phyloP scores from a whole-genome alignment of 2,113 vertebrate genomes.

The Sula dactylatra region DNA sequence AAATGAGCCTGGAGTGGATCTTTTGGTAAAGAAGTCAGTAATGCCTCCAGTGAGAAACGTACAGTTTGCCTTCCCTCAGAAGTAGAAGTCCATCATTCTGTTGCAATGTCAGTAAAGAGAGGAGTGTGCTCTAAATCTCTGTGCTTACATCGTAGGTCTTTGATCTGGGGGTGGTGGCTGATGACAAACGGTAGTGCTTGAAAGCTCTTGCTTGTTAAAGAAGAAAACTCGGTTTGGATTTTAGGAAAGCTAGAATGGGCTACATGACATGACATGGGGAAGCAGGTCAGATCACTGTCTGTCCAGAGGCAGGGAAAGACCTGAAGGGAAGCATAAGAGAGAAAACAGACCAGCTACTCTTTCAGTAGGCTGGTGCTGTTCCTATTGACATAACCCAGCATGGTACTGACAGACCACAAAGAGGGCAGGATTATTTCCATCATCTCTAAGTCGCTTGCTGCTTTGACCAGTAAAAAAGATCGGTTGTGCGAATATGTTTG shows the following conservation, averaged over 20 bases:
- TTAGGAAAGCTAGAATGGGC: background rate
- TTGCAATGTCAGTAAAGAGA: background rate
- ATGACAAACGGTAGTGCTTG: background rate
- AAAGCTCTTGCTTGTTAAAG: background rate
- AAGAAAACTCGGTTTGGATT: background rate
- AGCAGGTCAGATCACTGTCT: background rate
- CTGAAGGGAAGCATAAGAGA: background rate
- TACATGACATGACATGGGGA: background rate
- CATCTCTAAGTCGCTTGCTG: background rate
- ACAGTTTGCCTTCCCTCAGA: background rate
- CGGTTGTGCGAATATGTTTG: background rate
- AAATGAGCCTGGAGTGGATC: conserved; percentile 12
- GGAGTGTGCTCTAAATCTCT: background rate
- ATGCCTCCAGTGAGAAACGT: conserved; percentile 8
- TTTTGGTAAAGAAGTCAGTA: conserved; percentile 5
- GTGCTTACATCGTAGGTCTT: background rate
- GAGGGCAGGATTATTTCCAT: background rate
- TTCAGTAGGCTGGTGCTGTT: background rate
- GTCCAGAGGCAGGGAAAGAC: background rate
- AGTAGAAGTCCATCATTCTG: conserved; percentile 6
- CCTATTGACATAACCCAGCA: background rate
- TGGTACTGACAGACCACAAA: background rate
- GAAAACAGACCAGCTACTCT: background rate
- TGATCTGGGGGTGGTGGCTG: background rate
- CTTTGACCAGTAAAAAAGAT: background rate